Evolutionary conservation across 1,140 invertebrate species (phyloP).

Genomic region (Chironomus tepperi): DNA sequence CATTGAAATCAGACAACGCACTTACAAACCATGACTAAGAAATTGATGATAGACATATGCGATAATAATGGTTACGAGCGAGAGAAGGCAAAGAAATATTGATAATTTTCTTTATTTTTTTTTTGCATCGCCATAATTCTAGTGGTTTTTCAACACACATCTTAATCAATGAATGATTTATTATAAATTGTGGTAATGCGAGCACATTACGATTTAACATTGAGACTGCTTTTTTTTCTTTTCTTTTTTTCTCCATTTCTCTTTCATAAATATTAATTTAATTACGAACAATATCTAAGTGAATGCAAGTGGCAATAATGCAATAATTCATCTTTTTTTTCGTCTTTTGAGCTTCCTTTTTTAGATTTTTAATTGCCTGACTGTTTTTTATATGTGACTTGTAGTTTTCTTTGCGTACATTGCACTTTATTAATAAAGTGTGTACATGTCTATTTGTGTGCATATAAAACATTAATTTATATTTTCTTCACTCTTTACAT

Average conservation of each 20-base stretch:
- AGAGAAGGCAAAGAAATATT: neutral
- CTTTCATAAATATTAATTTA: neutral
- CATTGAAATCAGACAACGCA: too few species aligned
- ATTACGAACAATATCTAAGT: neutral
- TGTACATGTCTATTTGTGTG: neutral
- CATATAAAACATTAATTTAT: neutral
- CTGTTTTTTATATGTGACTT: neutral
- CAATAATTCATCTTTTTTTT: neutral
- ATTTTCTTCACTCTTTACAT: neutral
- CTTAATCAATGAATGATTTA: conserved; percentile 8
- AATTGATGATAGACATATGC: conserved; percentile 5
- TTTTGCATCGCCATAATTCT: neutral
- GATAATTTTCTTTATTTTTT: too few species aligned
- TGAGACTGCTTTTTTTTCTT: too few species aligned
- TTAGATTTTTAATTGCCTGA: neutral
- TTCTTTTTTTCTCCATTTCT: too few species aligned
- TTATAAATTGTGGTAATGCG: neutral
- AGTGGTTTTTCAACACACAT: neutral
- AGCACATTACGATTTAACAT: neutral
- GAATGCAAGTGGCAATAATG: neutral
- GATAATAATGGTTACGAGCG: neutral
- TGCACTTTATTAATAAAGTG: neutral
- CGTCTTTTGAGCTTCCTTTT: neutral
- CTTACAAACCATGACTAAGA: neutral
- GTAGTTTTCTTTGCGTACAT: neutral